phyloP scores from a whole-genome alignment of 1,140 invertebrate species.

The Homalodisca vitripennis region DNA sequence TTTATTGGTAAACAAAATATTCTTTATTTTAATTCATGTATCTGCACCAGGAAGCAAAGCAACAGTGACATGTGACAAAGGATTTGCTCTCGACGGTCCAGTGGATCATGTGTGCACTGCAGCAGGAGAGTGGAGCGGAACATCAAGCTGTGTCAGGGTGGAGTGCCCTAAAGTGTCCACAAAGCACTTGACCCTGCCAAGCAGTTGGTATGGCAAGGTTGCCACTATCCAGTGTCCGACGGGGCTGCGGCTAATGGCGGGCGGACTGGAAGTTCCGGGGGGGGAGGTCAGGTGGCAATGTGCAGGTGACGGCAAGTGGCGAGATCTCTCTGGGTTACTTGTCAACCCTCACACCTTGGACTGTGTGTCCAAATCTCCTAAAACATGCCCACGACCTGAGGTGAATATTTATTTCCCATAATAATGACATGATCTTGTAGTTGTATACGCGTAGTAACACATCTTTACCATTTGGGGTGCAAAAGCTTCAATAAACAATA shows the following conservation, averaged over 20 bases:
- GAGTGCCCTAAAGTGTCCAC: neutral
- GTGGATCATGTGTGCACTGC: neutral
- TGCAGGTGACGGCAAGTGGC: neutral
- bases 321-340: neutral
- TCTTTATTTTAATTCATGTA: too few species aligned
- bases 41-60: slow-evolving; percentile 11
- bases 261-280: neutral
- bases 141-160: neutral
- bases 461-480: too few species aligned
- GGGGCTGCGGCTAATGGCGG: neutral
- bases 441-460: too few species aligned
- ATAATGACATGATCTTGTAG: too few species aligned
- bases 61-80: neutral
- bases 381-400: slow-evolving; percentile 34
- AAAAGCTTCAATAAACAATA: too few species aligned
- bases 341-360: slow-evolving; percentile 7
- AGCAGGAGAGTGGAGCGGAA: neutral
- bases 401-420: too few species aligned
- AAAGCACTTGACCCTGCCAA: neutral
- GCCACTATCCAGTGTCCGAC: slow-evolving; percentile 14
- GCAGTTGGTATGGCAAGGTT: slow-evolving; percentile 23
- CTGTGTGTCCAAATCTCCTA: neutral
- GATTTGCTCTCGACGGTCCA: neutral
- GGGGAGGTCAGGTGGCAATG: slow-evolving; percentile 11
- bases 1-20: too few species aligned